A percentile compares a stretch with the other conserved stretches of the same genome.
Evolutionary conservation across 2,113 vertebrate genomes (phyloP).

Genomic region (Platichthys stellatus): DNA sequence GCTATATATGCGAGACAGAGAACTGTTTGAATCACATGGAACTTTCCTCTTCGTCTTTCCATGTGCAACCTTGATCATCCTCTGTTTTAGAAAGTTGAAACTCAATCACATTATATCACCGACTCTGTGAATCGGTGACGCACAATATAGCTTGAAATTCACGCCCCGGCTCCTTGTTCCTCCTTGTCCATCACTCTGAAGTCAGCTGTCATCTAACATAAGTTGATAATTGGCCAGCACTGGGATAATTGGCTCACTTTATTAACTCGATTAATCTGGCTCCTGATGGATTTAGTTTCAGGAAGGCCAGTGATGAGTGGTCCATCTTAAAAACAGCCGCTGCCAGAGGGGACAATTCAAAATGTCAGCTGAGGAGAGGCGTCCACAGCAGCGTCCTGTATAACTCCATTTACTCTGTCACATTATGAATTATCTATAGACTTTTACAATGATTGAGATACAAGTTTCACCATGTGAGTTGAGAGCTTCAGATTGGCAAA

Average conservation of each 20-base stretch:
- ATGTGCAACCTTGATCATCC: background rate
- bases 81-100: background rate
- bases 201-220: constrained; percentile 36
- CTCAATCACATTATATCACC: background rate
- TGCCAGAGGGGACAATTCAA: background rate
- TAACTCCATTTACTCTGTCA: background rate
- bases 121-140: background rate
- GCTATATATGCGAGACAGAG: too few species aligned
- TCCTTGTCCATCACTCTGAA: constrained; percentile 39
- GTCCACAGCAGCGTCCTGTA: background rate
- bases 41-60: background rate
- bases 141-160: constrained; percentile 3
- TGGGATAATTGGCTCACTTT: constrained; percentile 49
- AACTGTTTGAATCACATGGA: too few species aligned
- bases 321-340: background rate
- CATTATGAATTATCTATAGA: background rate
- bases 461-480: too few species aligned
- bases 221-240: constrained; percentile 38
- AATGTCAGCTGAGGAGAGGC: background rate
- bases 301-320: background rate
- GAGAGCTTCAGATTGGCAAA: background rate
- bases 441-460: too few species aligned
- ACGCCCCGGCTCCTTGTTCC: background rate
- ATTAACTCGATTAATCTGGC: constrained; percentile 42
- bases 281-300: constrained; percentile 38